Percentiles rank a stretch among this genome's conserved stretches.
Conservation (phyloP, 1,140 invertebrate species). For the Octopus sinensis region DNA sequence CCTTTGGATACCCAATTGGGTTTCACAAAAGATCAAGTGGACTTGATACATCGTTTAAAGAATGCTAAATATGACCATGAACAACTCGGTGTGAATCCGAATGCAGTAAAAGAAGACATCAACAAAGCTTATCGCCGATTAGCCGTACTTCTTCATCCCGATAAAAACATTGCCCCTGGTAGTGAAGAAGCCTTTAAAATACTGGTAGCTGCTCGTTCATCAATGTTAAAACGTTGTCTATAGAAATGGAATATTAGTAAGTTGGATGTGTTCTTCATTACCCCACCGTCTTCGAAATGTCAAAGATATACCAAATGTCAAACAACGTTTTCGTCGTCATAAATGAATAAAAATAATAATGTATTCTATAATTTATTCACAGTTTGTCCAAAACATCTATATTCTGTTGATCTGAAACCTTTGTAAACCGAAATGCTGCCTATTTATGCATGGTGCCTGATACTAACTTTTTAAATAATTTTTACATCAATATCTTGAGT, state of each 20-base stretch:
- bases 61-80: conserved; percentile 55
- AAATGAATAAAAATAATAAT: too few species aligned
- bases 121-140: conserved; percentile 59
- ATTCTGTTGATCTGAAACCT: too few species aligned
- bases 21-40: conserved; percentile 56
- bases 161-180: conserved; percentile 60
- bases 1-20: conserved; percentile 50
- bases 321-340: too few species aligned
- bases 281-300: too few species aligned
- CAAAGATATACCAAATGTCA: too few species aligned
- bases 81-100: conserved; percentile 46
- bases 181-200: conserved; percentile 61
- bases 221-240: conserved; percentile 48
- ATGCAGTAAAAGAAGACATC: conserved; percentile 58
- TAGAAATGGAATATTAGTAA: background rate
- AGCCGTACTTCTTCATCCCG: conserved; percentile 60
- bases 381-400: too few species aligned
- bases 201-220: conserved; percentile 53
- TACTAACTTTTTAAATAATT: too few species aligned
- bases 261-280: too few species aligned
- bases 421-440: too few species aligned
- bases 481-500: too few species aligned
- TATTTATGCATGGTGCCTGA: too few species aligned
- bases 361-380: too few species aligned
- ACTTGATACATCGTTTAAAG: conserved; percentile 56